Percentiles rank a stretch among this genome's conserved stretches.
Conservation (phyloP, 2,888 invertebrate species). For the Oscheius sp. region DNA sequence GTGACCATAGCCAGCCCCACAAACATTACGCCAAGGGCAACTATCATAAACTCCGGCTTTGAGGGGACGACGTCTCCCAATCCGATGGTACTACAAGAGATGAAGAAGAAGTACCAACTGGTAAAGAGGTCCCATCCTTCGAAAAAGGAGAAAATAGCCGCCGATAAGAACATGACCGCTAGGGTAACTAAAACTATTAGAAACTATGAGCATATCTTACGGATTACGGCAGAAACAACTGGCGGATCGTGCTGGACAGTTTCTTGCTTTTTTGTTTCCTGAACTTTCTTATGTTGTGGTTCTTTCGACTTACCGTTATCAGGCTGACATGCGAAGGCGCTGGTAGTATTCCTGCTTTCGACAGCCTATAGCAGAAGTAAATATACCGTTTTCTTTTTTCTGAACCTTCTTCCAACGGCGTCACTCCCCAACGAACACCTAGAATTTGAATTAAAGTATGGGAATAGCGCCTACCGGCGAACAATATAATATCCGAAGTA, state of each 20-base stretch:
- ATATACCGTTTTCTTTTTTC: constrained; percentile 26
- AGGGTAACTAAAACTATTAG: constrained; percentile 81
- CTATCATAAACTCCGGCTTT: constrained; percentile 75
- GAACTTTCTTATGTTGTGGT: background rate
- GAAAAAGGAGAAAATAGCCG: constrained; percentile 81
- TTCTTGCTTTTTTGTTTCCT: constrained; percentile 40
- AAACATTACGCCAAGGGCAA: constrained; percentile 72
- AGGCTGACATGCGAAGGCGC: constrained; percentile 16
- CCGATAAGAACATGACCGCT: constrained; percentile 88
- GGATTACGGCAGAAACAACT: constrained; percentile 57
- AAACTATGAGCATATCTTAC: constrained; percentile 6
- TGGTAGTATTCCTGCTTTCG: constrained; percentile 12
- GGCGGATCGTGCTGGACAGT: constrained; percentile 63
- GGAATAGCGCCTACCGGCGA: constrained; percentile 39
- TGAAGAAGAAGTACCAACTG: constrained; percentile 72
- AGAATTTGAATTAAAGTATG: background rate
- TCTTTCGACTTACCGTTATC: background rate
- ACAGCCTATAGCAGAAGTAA: constrained; percentile 21
- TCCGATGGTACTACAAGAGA: constrained; percentile 72
- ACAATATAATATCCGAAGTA: constrained; percentile 44
- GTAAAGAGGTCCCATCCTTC: constrained; percentile 72
- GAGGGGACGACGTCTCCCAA: constrained; percentile 76
- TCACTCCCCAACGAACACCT: constrained; percentile 38
- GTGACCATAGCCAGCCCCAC: constrained; percentile 69
- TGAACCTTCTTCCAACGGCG: constrained; percentile 33